Conservation (phyloP, 1,140 invertebrate genomes). For the Musca vetustissima region DNA sequence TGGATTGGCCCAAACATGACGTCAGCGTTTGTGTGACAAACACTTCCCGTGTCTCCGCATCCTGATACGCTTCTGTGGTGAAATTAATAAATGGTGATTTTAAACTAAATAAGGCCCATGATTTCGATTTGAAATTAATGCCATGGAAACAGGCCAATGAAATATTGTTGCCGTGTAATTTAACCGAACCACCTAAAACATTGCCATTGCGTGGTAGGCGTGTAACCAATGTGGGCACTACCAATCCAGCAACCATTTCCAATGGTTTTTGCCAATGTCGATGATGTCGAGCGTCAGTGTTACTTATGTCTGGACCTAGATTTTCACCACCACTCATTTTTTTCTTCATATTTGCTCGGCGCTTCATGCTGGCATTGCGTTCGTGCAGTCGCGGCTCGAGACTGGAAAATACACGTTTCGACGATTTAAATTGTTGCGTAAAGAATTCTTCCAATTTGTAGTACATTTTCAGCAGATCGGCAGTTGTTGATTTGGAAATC, state of each 20-base stretch:
- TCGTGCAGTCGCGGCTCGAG: conserved; percentile 62
- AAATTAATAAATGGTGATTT: conserved; percentile 94
- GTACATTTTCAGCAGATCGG: conserved; percentile 95
- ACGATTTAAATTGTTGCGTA: conserved; percentile 91
- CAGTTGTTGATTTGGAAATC: conserved; percentile 94
- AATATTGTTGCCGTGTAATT: conserved; percentile 86
- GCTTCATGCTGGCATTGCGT: conserved; percentile 59
- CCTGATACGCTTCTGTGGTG: conserved; percentile 90
- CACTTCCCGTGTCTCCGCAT: conserved; percentile 57
- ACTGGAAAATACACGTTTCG: conserved; percentile 85
- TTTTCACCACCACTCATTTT: conserved; percentile 37
- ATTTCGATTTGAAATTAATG: conserved; percentile 92
- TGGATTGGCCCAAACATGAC: conserved; percentile 78
- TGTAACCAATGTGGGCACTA: conserved; percentile 71
- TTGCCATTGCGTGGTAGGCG: conserved; percentile 75
- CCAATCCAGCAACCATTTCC: conserved; percentile 67
- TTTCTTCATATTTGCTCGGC: conserved; percentile 48
- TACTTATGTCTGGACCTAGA: conserved; percentile 22
- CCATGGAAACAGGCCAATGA: conserved; percentile 96
- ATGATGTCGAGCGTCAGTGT: conserved; percentile 76
- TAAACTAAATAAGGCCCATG: conserved; percentile 93
- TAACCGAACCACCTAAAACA: conserved; percentile 90
- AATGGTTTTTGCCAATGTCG: conserved; percentile 83
- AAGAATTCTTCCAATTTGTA: conserved; percentile 97
- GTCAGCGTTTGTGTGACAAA: conserved; percentile 87